Evolutionary conservation across 2,797 vertebrate genomes (phyloP).

Genomic region (Netta rufina): DNA sequence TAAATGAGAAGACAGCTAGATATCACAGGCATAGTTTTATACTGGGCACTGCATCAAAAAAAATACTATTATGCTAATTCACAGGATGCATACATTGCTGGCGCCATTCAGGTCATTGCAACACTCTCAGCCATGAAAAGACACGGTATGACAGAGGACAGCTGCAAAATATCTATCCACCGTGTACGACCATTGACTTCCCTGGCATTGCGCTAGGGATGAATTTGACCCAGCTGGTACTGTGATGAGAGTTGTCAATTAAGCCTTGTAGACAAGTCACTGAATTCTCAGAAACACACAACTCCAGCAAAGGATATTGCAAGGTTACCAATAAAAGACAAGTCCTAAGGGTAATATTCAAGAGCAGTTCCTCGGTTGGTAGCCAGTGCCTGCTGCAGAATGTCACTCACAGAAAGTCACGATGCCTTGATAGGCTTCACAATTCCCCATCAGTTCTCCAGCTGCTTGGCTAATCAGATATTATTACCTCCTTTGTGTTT

Average conservation of each 20-base stretch:
- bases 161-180: neutral
- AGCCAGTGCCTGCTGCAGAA: conserved; percentile 55
- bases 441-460: conserved; percentile 74
- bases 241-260: neutral
- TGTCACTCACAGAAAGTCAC: conserved; percentile 59
- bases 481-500: conserved; percentile 75
- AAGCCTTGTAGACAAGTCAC: neutral
- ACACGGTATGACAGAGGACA: neutral
- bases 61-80: neutral
- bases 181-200: rapidly evolving
- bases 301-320: conserved; percentile 8
- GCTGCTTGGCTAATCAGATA: conserved; percentile 76
- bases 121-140: neutral
- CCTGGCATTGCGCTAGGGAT: neutral
- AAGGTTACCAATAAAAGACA: conserved; percentile 48
- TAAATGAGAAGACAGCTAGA: neutral
- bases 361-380: conserved; percentile 56
- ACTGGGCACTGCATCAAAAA: neutral
- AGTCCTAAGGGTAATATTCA: conserved; percentile 54
- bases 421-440: conserved; percentile 71
- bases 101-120: neutral
- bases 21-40: neutral
- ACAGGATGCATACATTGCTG: neutral
- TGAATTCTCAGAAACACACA: neutral
- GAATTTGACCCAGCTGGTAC: neutral